Percentiles rank a stretch among this genome's conserved stretches.
Evolutionary conservation across 2,888 invertebrate genomes (phyloP).

Genomic region (Schizaphis graminum): DNA sequence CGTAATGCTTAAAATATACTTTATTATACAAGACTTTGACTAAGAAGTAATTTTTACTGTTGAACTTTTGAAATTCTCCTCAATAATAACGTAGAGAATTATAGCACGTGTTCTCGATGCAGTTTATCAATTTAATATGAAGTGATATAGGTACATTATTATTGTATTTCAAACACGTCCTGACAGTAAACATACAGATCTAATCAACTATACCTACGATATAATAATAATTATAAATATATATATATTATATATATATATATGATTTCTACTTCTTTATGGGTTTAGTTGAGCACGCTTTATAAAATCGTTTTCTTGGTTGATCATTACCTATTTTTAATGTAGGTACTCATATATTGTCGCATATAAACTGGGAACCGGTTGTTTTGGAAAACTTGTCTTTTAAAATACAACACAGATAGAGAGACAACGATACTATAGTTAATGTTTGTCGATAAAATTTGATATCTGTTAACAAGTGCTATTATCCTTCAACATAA

Average conservation of each 20-base stretch:
- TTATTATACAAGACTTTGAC: slow-evolving; percentile 38
- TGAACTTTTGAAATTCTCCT: slow-evolving; percentile 43
- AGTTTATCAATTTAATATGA: neutral
- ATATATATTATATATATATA: neutral
- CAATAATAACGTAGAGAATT: slow-evolving; percentile 2
- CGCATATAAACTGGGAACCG: slow-evolving; percentile 45
- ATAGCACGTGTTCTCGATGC: slow-evolving; percentile 43
- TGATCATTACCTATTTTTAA: slow-evolving; percentile 59
- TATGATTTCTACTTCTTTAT: slow-evolving; percentile 59
- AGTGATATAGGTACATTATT: slow-evolving; percentile 8
- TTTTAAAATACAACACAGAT: slow-evolving; percentile 38
- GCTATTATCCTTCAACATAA: slow-evolving; percentile 12
- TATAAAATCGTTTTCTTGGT: slow-evolving; percentile 57
- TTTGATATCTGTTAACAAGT: slow-evolving; percentile 45
- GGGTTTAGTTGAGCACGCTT: slow-evolving; percentile 45
- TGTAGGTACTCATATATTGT: slow-evolving; percentile 23
- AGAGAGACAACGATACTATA: neutral
- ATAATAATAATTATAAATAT: slow-evolving; percentile 46
- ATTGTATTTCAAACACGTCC: slow-evolving; percentile 61
- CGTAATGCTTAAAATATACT: slow-evolving; percentile 20
- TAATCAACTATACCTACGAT: slow-evolving; percentile 27
- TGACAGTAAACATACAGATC: slow-evolving; percentile 49
- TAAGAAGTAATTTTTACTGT: slow-evolving; percentile 30
- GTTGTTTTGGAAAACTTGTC: slow-evolving; percentile 64
- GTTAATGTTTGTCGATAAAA: slow-evolving; percentile 46